Evolutionary conservation across 1,140 invertebrate genomes (phyloP), one percentile per base, ranked within the genome.

Genomic region (Drosophila navojoa): DNA sequence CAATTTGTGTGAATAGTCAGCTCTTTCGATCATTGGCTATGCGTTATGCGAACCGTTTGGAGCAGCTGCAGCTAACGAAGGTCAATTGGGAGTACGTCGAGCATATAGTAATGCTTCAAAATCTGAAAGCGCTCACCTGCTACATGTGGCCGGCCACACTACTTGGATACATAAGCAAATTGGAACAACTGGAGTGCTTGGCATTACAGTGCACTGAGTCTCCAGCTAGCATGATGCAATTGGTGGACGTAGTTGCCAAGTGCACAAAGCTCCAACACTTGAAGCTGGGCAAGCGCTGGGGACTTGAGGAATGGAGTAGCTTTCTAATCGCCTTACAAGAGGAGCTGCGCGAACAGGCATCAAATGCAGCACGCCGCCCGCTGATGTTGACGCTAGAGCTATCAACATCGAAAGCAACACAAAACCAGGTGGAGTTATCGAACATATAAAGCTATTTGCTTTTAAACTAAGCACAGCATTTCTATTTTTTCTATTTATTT

Each of bases 231-330:
- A 6, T 35, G 6, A 35, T 50, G 3, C 76, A 73, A 9, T 40
- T 86, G 19, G 32, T 52, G 11, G 15, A 45, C 5, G 13, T 86
- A 10, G 3, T 86, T 13, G 9, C 4, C 5, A 53, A 40, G n/a
- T 87, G 82, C 40, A 4, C 2, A 0, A 63, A 74, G 4, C 52
- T 87, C 9, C 54, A 60, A 5, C 82, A 87, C 13, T 22, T 87
- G 1, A 89, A 74, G 54, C 7, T 87, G 15, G 66, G 79, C 7
- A 71, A 62, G 5, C 42, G 16, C 11, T 82, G 79, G 72, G 25
- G 32, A 6, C 40, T 62, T 22, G 11, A 16, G 1, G n/a, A 32
- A 29, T 10, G 71, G 10, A 42, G 58, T 42, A 1, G n/a, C 5
- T 77, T 86, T 27, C 5, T 82, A 4, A 7, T 2, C 9, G 19